Percentiles rank a stretch among this genome's conserved stretches.
Evolutionary conservation across 37 sponge, comb jelly and placozoan genomes (phyloP).

Genomic region (Hexactinellida sp.): DNA sequence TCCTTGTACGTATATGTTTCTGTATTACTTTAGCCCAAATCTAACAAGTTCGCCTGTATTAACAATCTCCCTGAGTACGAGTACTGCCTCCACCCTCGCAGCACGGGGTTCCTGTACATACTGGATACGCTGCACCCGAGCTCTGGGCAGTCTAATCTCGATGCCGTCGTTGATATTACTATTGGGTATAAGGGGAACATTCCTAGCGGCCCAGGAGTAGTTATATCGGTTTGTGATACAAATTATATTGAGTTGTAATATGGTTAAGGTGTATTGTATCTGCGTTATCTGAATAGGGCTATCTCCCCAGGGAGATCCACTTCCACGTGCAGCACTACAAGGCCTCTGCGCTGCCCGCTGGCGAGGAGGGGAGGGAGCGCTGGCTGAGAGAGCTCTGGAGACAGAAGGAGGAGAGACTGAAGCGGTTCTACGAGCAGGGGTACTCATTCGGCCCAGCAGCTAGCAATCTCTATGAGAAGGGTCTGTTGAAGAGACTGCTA

Average conservation of each 20-base stretch:
- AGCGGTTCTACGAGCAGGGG: slow-evolving; percentile 30
- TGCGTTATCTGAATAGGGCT: neutral
- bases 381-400: slow-evolving; percentile 48
- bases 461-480: neutral
- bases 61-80: slow-evolving; percentile 47
- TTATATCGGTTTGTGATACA: neutral
- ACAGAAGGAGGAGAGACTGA: slow-evolving; percentile 57
- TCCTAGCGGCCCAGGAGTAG: slow-evolving; percentile 42
- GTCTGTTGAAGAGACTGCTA: neutral
- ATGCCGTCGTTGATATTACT: slow-evolving; percentile 66
- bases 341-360: slow-evolving; percentile 28
- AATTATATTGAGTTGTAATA: neutral
- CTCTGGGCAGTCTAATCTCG: slow-evolving; percentile 28
- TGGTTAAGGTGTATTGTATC: neutral
- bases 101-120: slow-evolving; percentile 47
- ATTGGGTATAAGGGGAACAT: slow-evolving; percentile 55
- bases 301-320: slow-evolving; percentile 51
- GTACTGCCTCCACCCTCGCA: slow-evolving; percentile 60
- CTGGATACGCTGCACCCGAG: slow-evolving; percentile 33
- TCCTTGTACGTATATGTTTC: too few relatives aligned
- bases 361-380: slow-evolving; percentile 33
- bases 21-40: slow-evolving; percentile 26
- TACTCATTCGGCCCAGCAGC: neutral
- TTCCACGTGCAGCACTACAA: slow-evolving; percentile 36
- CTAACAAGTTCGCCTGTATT: slow-evolving; percentile 45